phyloP scores from a whole-genome alignment of 2,113 vertebrate genomes.

The Acanthochromis polyacanthus region DNA sequence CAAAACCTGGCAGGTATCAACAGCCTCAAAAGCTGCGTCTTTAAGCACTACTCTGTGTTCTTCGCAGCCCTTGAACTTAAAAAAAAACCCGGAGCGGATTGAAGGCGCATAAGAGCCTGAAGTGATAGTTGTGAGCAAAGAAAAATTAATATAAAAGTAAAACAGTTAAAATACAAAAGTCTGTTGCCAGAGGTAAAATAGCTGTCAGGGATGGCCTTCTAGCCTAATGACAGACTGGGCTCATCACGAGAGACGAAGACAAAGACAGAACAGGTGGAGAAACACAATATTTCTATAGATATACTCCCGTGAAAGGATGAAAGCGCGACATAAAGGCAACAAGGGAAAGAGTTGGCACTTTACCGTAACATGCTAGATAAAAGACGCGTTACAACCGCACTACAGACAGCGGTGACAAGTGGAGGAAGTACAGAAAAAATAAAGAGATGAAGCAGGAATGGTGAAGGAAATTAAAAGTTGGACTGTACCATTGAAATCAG shows the following conservation, averaged over 20 bases:
- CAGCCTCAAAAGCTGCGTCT: conserved; percentile 70
- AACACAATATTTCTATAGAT: conserved; percentile 57
- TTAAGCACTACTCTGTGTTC: conserved; percentile 71
- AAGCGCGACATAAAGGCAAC: conserved; percentile 54
- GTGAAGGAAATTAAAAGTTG: conserved; percentile 92
- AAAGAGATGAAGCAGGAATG: conserved; percentile 81
- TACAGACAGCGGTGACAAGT: conserved; percentile 61
- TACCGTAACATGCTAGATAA: conserved; percentile 45
- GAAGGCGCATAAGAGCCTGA: conserved; percentile 58
- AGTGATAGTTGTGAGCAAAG: conserved; percentile 71
- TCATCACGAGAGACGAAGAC: conserved; percentile 48
- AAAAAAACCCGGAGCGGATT: conserved; percentile 47
- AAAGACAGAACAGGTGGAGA: conserved; percentile 34
- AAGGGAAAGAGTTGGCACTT: conserved; percentile 67
- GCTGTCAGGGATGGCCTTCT: conserved; percentile 62
- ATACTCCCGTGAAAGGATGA: conserved; percentile 45
- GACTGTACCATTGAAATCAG: conserved; percentile 86
- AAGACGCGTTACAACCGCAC: conserved; percentile 10
- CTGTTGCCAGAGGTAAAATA: conserved; percentile 66
- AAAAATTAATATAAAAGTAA: conserved; percentile 72
- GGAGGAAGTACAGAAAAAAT: conserved; percentile 65
- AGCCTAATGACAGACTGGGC: conserved; percentile 62
- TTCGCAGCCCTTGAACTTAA: conserved; percentile 78
- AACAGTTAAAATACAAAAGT: conserved; percentile 78
- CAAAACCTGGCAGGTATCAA: conserved; percentile 77